Conservation (phyloP, 1,140 invertebrate genomes). For the Brachionus sp. region DNA sequence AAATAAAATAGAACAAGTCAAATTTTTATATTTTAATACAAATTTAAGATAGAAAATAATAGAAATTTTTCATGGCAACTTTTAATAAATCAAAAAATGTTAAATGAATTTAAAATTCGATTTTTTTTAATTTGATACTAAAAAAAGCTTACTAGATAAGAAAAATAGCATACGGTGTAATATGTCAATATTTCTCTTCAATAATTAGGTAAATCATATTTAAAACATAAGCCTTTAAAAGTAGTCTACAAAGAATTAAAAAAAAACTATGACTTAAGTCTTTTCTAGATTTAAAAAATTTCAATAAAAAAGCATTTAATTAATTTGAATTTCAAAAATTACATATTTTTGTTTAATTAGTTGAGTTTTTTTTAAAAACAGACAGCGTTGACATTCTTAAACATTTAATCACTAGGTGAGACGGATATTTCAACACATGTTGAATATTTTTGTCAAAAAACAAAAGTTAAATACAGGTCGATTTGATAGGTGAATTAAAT, state of each 20-base stretch:
- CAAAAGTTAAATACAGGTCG: not conserved
- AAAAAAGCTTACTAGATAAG: not conserved
- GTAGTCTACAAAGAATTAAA: not conserved
- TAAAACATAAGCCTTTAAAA: not conserved
- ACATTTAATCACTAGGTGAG: too few relatives aligned
- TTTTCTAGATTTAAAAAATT: too few relatives aligned
- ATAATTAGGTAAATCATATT: not conserved
- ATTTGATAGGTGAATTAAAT: not conserved
- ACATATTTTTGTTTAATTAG: too few relatives aligned
- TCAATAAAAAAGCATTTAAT: too few relatives aligned
- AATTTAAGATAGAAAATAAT: not conserved
- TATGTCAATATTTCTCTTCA: not conserved
- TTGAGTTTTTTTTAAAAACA: too few relatives aligned
- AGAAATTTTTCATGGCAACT: not conserved
- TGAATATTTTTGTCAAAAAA: not conserved
- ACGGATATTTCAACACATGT: too few relatives aligned
- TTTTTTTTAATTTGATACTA: not conserved
- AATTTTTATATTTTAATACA: not conserved
- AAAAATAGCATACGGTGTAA: not conserved
- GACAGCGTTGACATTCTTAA: too few relatives aligned
- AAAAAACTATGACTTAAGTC: not conserved
- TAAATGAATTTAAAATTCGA: not conserved
- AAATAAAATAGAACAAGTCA: not conserved
- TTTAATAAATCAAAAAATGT: not conserved
- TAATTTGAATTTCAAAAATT: too few relatives aligned